Evolutionary conservation across 2,797 vertebrate genomes (phyloP).

Genomic region (Pachyuromys duprasi): DNA sequence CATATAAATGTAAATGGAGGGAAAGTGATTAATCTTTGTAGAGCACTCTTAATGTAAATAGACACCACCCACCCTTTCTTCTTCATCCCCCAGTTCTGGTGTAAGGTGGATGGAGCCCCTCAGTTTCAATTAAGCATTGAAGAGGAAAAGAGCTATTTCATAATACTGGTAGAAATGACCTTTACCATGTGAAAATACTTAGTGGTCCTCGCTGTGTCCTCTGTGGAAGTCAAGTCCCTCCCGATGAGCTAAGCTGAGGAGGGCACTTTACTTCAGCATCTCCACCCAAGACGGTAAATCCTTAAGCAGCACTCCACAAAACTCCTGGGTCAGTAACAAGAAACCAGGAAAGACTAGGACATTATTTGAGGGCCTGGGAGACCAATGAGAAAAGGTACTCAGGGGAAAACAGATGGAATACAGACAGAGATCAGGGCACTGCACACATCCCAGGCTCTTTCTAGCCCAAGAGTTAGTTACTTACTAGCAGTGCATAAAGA

Average conservation of each 20-base stretch:
- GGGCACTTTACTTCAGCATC: not conserved
- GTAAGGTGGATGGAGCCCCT: not conserved
- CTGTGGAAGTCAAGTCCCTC: not conserved
- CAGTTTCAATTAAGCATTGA: not conserved
- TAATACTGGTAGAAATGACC: rapidly evolving
- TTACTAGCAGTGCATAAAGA: rapidly evolving
- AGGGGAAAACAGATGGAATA: not conserved
- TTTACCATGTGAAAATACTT: rapidly evolving
- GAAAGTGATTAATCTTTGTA: not conserved
- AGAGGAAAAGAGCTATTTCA: not conserved
- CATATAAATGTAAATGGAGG: not conserved
- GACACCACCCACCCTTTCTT: not conserved
- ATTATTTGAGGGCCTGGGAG: not conserved
- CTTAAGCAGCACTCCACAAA: not conserved
- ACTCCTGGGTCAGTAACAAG: not conserved
- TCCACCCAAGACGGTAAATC: not conserved
- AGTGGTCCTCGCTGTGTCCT: rapidly evolving
- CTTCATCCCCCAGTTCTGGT: not conserved
- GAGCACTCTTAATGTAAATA: not conserved
- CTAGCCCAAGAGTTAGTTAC: not conserved
- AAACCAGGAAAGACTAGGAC: not conserved
- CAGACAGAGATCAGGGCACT: not conserved
- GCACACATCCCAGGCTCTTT: not conserved
- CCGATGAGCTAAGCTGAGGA: not conserved
- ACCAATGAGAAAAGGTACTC: not conserved